Percentiles rank a stretch among this genome's conserved stretches.
Evolutionary conservation across 1,140 invertebrate genomes (phyloP).

Genomic region (Solen grandis): DNA sequence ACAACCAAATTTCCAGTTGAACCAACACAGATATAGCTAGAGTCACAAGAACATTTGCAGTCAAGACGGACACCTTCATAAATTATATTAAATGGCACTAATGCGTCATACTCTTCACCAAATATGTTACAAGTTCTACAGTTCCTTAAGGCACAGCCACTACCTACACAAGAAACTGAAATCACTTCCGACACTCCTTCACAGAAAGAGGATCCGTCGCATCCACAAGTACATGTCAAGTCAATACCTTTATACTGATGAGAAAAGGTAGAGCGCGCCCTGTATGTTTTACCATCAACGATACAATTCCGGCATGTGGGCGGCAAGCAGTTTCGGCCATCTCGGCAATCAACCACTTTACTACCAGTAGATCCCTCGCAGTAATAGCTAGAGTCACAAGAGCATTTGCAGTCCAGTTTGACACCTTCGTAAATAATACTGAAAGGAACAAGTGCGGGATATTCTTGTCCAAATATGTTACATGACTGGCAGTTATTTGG

Average conservation of each 20-base stretch:
- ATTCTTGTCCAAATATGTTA: constrained; percentile 36
- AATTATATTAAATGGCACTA: background rate
- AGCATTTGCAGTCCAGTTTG: constrained; percentile 30
- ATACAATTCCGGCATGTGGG: background rate
- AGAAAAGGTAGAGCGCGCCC: background rate
- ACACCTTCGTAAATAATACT: constrained; percentile 32
- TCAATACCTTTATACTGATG: background rate
- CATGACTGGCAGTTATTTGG: constrained; percentile 23
- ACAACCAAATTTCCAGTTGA: background rate
- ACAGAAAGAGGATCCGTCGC: background rate
- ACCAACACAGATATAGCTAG: background rate
- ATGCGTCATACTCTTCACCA: background rate
- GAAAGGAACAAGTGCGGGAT: constrained; percentile 18
- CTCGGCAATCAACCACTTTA: constrained; percentile 3
- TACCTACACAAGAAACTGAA: background rate
- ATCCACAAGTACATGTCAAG: background rate
- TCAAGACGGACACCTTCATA: background rate
- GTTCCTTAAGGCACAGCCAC: background rate
- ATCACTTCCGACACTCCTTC: background rate
- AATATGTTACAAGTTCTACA: background rate
- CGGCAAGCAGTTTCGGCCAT: background rate
- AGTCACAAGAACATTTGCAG: background rate
- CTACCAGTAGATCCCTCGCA: constrained; percentile 10
- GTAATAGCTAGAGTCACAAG: constrained; percentile 31
- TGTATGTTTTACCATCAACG: background rate